These are phyloP conservation scores for Semicossyphus pulcher DNA, from an alignment of 2,113 vertebrate species.

Conservation along the genomic window DNA sequence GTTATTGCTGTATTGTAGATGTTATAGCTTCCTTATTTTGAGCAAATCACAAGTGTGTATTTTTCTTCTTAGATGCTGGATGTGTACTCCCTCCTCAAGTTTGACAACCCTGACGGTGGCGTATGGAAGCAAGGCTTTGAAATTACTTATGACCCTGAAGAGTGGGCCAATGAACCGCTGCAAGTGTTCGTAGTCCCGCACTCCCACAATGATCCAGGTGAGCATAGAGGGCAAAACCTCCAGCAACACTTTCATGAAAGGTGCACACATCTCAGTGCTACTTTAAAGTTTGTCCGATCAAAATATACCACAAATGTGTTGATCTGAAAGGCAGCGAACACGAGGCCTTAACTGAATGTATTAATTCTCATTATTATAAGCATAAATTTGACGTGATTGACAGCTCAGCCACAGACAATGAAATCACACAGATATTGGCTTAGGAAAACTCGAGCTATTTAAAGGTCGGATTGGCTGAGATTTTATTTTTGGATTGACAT, in stretches of 20 bases:
- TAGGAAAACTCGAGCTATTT: conserved; percentile 34
- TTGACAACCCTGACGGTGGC: conserved; percentile 94
- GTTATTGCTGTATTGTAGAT: background rate
- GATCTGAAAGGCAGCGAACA: background rate
- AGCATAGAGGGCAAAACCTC: conserved; percentile 40
- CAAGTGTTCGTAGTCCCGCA: conserved; percentile 97
- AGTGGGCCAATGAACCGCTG: conserved; percentile 92
- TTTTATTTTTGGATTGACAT: conserved; percentile 61
- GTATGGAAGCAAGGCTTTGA: conserved; percentile 99
- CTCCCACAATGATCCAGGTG: conserved; percentile 98
- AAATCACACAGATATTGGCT: conserved; percentile 46
- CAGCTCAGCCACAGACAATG: conserved; percentile 39
- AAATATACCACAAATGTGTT: conserved; percentile 5
- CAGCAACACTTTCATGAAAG: background rate
- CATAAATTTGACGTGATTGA: conserved; percentile 50
- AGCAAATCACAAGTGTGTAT: background rate
- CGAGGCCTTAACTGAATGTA: conserved; percentile 8
- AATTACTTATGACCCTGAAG: conserved; percentile 89
- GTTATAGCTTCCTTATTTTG: background rate
- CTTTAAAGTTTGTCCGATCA: conserved; percentile 7
- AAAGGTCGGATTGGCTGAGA: conserved; percentile 32
- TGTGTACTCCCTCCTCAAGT: conserved; percentile 90
- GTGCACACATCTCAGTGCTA: background rate
- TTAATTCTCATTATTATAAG: conserved; percentile 32
- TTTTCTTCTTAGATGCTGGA: conserved; percentile 89